Evolutionary conservation across 2,797 vertebrate species (phyloP).

Genomic region (Melanotaenia maccullochi): DNA sequence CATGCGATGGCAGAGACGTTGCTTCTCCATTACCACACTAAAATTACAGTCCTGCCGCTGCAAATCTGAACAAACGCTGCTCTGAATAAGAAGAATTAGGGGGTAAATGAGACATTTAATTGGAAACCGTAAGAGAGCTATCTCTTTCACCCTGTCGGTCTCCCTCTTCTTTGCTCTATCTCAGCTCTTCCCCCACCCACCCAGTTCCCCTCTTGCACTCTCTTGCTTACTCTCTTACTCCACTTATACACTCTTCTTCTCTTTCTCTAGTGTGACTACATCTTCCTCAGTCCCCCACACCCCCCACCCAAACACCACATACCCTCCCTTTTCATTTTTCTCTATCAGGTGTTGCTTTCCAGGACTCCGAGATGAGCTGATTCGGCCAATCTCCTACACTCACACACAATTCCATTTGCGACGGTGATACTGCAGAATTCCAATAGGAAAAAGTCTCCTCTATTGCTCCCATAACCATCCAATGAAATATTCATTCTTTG

Average conservation of each 20-base stretch:
- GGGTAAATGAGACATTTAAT: slow-evolving; percentile 87
- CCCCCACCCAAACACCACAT: background rate
- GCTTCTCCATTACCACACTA: slow-evolving; percentile 73
- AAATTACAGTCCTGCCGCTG: slow-evolving; percentile 76
- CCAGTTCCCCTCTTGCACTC: slow-evolving; percentile 39
- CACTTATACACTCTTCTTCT: slow-evolving; percentile 52
- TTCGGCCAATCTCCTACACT: slow-evolving; percentile 65
- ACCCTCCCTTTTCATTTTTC: slow-evolving; percentile 39
- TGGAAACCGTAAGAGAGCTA: slow-evolving; percentile 78
- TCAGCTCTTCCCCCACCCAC: slow-evolving; percentile 1
- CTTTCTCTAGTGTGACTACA: slow-evolving; percentile 38
- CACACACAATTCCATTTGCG: slow-evolving; percentile 70
- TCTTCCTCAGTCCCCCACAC: slow-evolving; percentile 21
- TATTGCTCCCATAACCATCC: slow-evolving; percentile 70
- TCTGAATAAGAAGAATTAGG: slow-evolving; percentile 82
- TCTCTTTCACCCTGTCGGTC: slow-evolving; percentile 63
- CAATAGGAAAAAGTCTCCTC: slow-evolving; percentile 68
- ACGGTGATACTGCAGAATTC: slow-evolving; percentile 76
- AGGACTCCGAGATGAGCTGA: slow-evolving; percentile 69
- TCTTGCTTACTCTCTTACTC: slow-evolving; percentile 51
- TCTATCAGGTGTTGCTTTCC: slow-evolving; percentile 64
- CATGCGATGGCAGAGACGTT: slow-evolving; percentile 62
- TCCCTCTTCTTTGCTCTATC: slow-evolving; percentile 18
- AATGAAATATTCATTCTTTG: slow-evolving; percentile 83
- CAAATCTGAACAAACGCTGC: slow-evolving; percentile 77